Evolutionary conservation across 2,888 invertebrate species (phyloP).

Genomic region (Saturnia pavonia): DNA sequence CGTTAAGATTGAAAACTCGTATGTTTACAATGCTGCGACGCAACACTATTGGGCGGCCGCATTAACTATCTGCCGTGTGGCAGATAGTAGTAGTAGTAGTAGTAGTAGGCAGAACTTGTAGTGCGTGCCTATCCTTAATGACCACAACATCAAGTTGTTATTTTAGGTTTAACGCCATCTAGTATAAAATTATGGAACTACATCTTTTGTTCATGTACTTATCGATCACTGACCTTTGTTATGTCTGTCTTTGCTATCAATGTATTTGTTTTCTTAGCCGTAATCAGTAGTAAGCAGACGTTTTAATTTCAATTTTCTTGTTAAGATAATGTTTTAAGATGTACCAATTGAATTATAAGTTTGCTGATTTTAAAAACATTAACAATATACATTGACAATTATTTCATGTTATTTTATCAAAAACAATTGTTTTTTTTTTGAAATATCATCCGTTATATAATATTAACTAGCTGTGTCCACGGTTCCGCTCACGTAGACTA

Average conservation of each 20-base stretch:
- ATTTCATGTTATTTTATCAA: neutral
- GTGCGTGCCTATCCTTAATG: neutral
- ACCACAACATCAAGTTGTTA: neutral
- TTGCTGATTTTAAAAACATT: neutral
- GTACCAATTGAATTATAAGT: neutral
- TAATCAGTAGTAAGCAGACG: neutral
- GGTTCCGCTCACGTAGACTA: no score
- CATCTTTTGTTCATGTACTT: neutral
- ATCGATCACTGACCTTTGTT: constrained; percentile 1
- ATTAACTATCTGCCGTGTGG: no score
- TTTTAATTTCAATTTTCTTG: constrained; percentile 1
- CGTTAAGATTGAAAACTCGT: no score
- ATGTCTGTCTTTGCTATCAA: neutral
- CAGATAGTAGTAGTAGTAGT: no score
- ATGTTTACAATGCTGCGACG: no score
- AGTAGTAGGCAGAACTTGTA: no score
- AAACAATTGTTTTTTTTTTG: neutral
- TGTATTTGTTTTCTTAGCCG: neutral
- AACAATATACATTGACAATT: neutral
- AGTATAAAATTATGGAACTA: neutral
- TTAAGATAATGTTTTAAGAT: neutral
- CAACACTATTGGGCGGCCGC: no score
- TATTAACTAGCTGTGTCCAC: no score
- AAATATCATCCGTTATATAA: no score
- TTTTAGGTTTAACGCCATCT: neutral